These are phyloP conservation scores for Neosilurus mollespiculum DNA, from an alignment of 2,797 vertebrate species.

Conservation along the genomic window DNA sequence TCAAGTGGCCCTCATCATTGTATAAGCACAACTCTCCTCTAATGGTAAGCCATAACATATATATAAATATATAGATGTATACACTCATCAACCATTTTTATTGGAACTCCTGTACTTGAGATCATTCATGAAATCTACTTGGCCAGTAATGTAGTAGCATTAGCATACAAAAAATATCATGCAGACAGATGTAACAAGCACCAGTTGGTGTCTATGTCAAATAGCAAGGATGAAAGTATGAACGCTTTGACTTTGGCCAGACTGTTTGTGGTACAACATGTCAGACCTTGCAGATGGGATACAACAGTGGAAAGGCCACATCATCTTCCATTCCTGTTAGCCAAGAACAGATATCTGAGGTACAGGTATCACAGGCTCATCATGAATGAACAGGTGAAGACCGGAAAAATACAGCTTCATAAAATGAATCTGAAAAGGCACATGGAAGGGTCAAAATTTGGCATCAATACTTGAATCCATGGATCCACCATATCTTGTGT, in stretches of 20 bases:
- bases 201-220: not conserved
- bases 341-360: too few relatives aligned
- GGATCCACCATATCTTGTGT: too few relatives aligned
- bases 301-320: too few relatives aligned
- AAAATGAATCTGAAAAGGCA: too few relatives aligned
- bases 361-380: too few relatives aligned
- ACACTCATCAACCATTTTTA: not conserved
- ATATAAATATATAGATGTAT: not conserved
- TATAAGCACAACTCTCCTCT: slow-evolving; percentile 61
- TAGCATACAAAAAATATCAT: not conserved
- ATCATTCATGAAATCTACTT: slow-evolving; percentile 10
- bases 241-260: not conserved
- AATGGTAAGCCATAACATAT: slow-evolving; percentile 63
- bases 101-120: not conserved
- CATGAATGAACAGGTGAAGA: too few relatives aligned
- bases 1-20: slow-evolving; percentile 69
- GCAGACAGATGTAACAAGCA: not conserved
- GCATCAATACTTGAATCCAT: too few relatives aligned
- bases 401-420: too few relatives aligned
- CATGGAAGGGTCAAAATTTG: too few relatives aligned
- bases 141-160: not conserved
- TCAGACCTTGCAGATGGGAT: not conserved
- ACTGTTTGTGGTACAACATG: not conserved
- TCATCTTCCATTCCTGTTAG: too few relatives aligned
- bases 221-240: not conserved